Percentiles rank a stretch among this genome's conserved stretches.
Conservation (phyloP, 2,888 invertebrate genomes). For the Chamaedrilus cognettii region DNA sequence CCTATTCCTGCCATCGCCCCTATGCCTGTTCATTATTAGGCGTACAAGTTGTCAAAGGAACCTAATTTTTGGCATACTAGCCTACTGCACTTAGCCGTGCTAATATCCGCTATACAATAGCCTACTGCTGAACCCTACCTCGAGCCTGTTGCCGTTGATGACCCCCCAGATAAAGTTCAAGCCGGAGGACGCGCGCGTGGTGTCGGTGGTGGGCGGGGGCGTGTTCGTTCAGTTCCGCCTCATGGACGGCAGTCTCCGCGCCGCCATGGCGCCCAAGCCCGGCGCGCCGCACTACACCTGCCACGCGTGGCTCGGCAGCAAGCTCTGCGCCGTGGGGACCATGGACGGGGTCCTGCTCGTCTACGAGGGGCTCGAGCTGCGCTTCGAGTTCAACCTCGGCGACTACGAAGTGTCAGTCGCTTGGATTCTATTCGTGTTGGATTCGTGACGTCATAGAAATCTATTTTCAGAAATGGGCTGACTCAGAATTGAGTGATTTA, state of each 20-base stretch:
- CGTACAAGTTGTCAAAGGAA: no score
- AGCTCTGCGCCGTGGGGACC: conserved; percentile 81
- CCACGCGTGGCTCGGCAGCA: conserved; percentile 80
- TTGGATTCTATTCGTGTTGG: no score
- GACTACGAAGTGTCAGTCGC: background rate
- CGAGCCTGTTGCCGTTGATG: no score
- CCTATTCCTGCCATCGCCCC: no score
- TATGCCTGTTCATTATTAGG: no score
- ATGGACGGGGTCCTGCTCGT: conserved; percentile 64
- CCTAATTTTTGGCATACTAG: no score
- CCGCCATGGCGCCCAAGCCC: conserved; percentile 63
- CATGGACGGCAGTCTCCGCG: background rate
- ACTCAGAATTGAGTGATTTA: no score
- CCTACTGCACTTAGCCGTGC: no score
- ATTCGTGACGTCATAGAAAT: no score
- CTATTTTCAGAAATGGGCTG: no score
- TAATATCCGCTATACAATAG: no score
- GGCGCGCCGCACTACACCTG: conserved; percentile 75
- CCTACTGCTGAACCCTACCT: no score
- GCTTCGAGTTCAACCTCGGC: background rate
- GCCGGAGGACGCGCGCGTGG: background rate
- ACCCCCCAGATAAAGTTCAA: background rate
- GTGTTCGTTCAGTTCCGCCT: background rate
- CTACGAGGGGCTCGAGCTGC: background rate
- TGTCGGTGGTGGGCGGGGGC: background rate